Base-by-base conservation (phyloP, 2,113 vertebrate genomes). In the Periophthalmodon schlosseri region DNA sequence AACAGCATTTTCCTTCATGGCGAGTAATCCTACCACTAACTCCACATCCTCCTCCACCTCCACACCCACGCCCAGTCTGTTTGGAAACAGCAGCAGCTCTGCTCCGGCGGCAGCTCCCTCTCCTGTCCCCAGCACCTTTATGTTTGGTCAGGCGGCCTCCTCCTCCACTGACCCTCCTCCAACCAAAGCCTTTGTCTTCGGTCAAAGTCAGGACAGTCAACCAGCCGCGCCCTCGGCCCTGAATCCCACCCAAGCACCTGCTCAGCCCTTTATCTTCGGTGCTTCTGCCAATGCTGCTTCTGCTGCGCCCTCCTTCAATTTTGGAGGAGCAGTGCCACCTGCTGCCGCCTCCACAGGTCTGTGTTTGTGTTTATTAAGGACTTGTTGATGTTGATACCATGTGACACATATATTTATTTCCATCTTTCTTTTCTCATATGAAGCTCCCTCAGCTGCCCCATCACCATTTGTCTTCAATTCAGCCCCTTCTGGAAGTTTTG, bases 261-360 rank as follows among this genome's bases (percentile, higher is more conserved):
- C 90, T 56, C 81, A 91, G 52, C 94, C 96, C 0, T 98, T 98
- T 81, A 74, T 96, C 28, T 99, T 99, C 44, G 95, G 96, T 13
- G 87, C 90, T 0, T 81, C 87, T 70, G 86, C 83, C 73, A 94
- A 12, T n/a, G 57, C 94, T n/a, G 77, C 93, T 50, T 77, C 89
- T 64, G 87, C 85, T 44, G 89, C 92, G 18, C 83, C 91, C 33
- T 76, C 88, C 28, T 97, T 99, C 72, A 81, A 69, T 68, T 99
- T 99, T 72, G 95, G 95, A 80, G 87, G 90, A 57, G 86, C 95
- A 46, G 93, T 94, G 0, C 88, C 93, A 34, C 46, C 94, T 83
- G 85, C 95, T 2, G 91, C 94, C 2, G 92, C 93, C 64, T 89
- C 96, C 77, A 81, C 96, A 94, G 97, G 98, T 99, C 47, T 77